Conservation (phyloP, 2,113 vertebrate genomes). For the Sinocyclocheilus maitianheensis region DNA sequence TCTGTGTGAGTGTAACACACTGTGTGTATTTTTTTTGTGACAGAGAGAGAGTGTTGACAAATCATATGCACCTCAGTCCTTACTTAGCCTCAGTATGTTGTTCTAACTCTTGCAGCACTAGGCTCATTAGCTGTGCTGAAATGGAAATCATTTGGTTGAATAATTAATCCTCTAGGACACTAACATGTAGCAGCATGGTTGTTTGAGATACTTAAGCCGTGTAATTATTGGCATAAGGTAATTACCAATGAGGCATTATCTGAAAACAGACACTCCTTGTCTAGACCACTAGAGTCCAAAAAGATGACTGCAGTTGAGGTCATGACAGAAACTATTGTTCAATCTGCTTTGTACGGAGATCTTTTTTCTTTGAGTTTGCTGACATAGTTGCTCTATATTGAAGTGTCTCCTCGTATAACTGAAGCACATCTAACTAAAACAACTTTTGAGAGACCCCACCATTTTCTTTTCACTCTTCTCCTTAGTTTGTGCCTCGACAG, state of each 20-base stretch:
- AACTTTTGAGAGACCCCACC: background rate
- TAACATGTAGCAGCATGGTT: constrained; percentile 33
- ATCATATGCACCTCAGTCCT: constrained; percentile 16
- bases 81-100: background rate
- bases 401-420: background rate
- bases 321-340: background rate
- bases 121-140: constrained; percentile 33
- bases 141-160: constrained; percentile 51
- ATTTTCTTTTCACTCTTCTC: background rate
- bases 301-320: background rate
- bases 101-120: constrained; percentile 10
- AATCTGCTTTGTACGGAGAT: background rate
- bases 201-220: constrained; percentile 44
- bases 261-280: background rate
- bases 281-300: constrained; percentile 14
- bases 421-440: background rate
- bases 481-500: background rate
- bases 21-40: background rate
- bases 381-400: background rate
- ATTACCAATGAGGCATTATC: constrained; percentile 35
- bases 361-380: background rate
- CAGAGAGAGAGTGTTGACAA: background rate
- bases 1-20: constrained; percentile 64
- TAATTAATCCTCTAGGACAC: constrained; percentile 42
- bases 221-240: constrained; percentile 39